Evolutionary conservation across 2,888 invertebrate species (phyloP), one percentile per base, ranked within the genome.

Genomic region (Antheraea assamensis): DNA sequence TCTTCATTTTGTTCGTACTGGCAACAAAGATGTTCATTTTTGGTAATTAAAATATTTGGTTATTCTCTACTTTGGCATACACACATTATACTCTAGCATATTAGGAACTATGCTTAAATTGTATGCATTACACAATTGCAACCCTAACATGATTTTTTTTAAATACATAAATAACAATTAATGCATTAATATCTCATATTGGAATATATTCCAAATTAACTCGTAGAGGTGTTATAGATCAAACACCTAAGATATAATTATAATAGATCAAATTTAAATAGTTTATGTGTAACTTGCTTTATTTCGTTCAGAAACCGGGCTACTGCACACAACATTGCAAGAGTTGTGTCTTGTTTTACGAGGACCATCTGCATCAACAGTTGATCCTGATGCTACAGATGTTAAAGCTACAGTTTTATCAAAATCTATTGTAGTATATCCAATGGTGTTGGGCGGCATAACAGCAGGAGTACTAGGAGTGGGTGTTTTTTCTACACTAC

Each of bases 371-470:
- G 95, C 91, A 85, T 97, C 97, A 72, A 95, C 94, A 76, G 97
- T 96, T 74, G 95, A 95, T 71, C 95, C 95, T 8, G 96, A 96
- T 81, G 97, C 97, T 52, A 97, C 97, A 47, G 98, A 97, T 30
- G 97, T 97, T 47, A 99, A 95, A 31, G 99, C 99, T 73, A 97
- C 97, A 0, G 99, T 99, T 93, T 98, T 98, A 83, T 98, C 97
- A 90, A 99, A 99, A 92, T 99, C 99, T 81, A 99, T 99, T 1
- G 97, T 97, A 15, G 98, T 98, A 87, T 98, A 99, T 72, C 97
- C 97, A 80, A 96, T 95, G 71, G 86, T 87, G 55, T 87, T 85
- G 24, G 73, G 97, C 95, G 76, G 97, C 96, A 88, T 97, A 96
- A 78, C 96, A 21, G 78, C 75, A 4, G 82, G 35, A 8, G 76